Conservation (phyloP, 1,140 invertebrate genomes). For the Meloidogyne exigua region DNA sequence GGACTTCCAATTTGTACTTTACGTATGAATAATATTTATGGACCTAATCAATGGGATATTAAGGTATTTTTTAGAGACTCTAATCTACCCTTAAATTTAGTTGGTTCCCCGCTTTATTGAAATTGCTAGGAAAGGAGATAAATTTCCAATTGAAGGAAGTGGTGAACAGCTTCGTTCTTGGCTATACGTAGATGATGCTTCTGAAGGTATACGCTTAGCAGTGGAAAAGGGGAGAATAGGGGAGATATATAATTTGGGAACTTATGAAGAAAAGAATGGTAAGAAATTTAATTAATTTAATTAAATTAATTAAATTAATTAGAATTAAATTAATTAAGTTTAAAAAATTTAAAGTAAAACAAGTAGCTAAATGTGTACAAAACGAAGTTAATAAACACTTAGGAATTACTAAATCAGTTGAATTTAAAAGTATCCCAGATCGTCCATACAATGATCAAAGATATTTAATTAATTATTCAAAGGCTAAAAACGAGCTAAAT, state of each 20-base stretch:
- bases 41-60: conserved; percentile 65
- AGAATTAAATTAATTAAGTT: background rate
- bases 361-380: conserved; percentile 50
- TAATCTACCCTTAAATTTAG: conserved; percentile 38
- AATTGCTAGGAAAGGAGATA: conserved; percentile 54
- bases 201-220: conserved; percentile 61
- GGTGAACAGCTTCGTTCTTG: conserved; percentile 47
- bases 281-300: background rate
- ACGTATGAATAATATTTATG: conserved; percentile 65
- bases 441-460: conserved; percentile 64
- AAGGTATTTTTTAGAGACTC: conserved; percentile 37
- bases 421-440: conserved; percentile 57
- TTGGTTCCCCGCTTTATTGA: conserved; percentile 64
- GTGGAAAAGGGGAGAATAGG: conserved; percentile 59
- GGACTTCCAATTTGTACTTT: conserved; percentile 63
- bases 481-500: conserved; percentile 57
- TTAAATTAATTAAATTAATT: conserved; percentile 4
- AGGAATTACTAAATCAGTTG: conserved; percentile 36
- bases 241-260: conserved; percentile 64
- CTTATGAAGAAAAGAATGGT: conserved; percentile 62
- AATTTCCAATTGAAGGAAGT: conserved; percentile 63
- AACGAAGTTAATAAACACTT: conserved; percentile 49
- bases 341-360: conserved; percentile 47
- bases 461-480: conserved; percentile 63
- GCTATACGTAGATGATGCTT: conserved; percentile 64